Base-by-base conservation (phyloP, 2,888 invertebrate genomes). In the Strigamia transsilvanica region DNA sequence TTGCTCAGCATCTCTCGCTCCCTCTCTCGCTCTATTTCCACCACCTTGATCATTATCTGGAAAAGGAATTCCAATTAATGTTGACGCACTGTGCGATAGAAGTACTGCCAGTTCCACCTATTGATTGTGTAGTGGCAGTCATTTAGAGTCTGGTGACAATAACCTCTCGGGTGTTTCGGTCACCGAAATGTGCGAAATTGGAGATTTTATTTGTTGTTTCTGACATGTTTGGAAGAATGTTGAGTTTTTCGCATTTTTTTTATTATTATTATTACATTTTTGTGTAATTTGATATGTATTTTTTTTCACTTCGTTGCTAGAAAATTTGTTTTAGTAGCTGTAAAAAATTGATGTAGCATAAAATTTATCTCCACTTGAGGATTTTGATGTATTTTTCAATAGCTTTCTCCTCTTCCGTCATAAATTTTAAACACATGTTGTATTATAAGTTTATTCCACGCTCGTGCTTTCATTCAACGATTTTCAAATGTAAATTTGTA, bases 11-110 rank as follows among this genome's bases (percentile, higher is more conserved):
- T 73, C 73, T 32, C 61, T 66, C 61, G 9, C 61, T 61, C 61
- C 21, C 61, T 66, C 61, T 66, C 61, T 66, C 61, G 23, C 73
- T 27, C 73, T 73, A 13, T 73, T 27, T 73, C 32, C 12, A 10
- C 73, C 27, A 73, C 73, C 73, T 73, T 73, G 73, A 73, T 73
- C 73, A 73, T 73, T 73, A 73, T 73, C 73, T 73, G 73, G 27
- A 32, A 73, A 73, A 73, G 73, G 73, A 73, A 73, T 73, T 73
- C 73, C 73, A 73, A 73, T 73, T 73, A 73, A 73, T 73, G 73
- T 73, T 73, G 7, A 27, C 27, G 73, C 23, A n/a, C 32, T 73
- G 73, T 73, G 73, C 32, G 73, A 73, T 73, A 73, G 32, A 73
- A 73, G 32, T 27, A 73, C 23, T 23, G 66, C 23, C 27, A 15